Evolutionary conservation across 2,888 invertebrate genomes (phyloP), one percentile per base, ranked within the genome.

Genomic region (Hipparchia semele): DNA sequence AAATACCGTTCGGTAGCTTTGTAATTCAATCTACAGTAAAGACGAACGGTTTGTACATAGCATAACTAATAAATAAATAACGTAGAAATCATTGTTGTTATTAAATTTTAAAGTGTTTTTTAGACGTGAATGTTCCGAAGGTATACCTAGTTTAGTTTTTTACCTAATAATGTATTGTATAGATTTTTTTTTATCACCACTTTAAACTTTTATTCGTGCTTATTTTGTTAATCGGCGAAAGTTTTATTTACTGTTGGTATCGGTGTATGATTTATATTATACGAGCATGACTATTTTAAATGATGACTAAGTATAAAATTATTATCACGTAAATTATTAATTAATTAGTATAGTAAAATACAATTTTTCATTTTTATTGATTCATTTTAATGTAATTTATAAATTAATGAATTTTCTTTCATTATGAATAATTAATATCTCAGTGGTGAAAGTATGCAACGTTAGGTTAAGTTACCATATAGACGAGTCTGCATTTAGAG

Each of bases 401-500:
- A 13, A 56, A 12, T 58, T 39, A 45, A 62, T 46, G 6, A 33
- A 62, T 46, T 13, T 5, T 49, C 39, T 45, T 56, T 67, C 54
- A 53, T 39, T 69, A 45, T 49, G 70, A 45, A 13, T 60, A 73
- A 39, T 39, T 60, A 73, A 39, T 39, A 39, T 68, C 59, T 68
- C 68, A 70, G 68, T 60, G 72, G 60, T 69, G 60, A 64, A 64
- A 33, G 12, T 60, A 60, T 79, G 80, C 81, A 81, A 66, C 77
- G 74, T 80, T 90, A 89, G 87, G 81, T 84, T 91, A 89, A 87
- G 90, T 89, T 91, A 90, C 87, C 87, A 86, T 82, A 83, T 88
- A 89, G 83, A 84, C 80, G 83, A 86, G 85, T 87, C 82, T 89
- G 90, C 91, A 92, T 92, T 92, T 92, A 90, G 87, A 86, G 84